These are phyloP conservation scores for Bubo bubo DNA, from an alignment of 2,113 vertebrate species.

Conservation along the genomic window DNA sequence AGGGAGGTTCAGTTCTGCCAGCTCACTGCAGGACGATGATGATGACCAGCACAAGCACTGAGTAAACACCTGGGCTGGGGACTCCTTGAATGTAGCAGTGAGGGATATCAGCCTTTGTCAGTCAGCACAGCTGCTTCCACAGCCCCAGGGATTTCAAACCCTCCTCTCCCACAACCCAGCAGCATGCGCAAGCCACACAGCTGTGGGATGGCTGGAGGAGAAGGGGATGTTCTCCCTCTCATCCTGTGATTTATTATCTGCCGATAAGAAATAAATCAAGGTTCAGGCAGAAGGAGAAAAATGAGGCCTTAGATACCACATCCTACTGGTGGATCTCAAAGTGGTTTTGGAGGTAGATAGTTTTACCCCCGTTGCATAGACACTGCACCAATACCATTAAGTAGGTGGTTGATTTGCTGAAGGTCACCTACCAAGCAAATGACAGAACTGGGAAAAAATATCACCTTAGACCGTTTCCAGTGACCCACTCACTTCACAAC, in stretches of 20 bases:
- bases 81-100: fast-evolving
- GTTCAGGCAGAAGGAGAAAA: neutral
- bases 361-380: neutral
- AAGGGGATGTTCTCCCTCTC: neutral
- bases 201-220: neutral
- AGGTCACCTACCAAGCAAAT: neutral
- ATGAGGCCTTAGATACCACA: neutral
- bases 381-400: neutral
- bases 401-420: neutral
- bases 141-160: neutral
- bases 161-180: neutral
- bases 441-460: neutral
- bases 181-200: neutral
- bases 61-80: neutral
- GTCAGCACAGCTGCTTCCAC: neutral
- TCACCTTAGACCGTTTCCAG: neutral
- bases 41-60: neutral
- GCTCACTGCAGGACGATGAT: neutral
- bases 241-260: neutral
- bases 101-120: neutral
- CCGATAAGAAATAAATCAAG: neutral
- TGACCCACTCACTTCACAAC: neutral
- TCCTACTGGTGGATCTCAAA: neutral
- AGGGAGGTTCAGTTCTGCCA: neutral
- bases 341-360: neutral